Evolutionary conservation across 2,113 vertebrate species (phyloP), one percentile per base, ranked within the genome.

Genomic region (Clarias magur): DNA sequence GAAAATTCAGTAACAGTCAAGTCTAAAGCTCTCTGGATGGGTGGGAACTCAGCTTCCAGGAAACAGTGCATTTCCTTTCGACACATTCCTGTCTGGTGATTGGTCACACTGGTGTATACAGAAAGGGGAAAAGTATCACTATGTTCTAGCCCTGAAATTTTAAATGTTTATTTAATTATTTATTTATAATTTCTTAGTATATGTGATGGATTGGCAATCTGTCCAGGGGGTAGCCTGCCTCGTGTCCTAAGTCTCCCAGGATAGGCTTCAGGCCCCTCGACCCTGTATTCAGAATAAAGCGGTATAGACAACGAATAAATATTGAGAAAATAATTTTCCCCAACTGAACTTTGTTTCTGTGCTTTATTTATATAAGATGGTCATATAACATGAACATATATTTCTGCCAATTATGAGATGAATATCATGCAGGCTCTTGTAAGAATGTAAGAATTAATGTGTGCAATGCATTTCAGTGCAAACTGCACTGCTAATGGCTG

Each of bases 41-140:
- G 88, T 92, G 93, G 94, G 94, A 94, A 88, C 68, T 79, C 63
- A 86, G 88, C 80, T 90, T 90, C 89, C 93, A 95, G 94, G 94
- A 95, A 95, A 88, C 91, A 12, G 86, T 70, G 42, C 86, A 89
- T 90, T 95, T 95, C 93, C 94, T 88, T 25, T 86, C 30, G 85
- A 84, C 84, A 83, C 88, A 85, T 62, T 79, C 48, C 82, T 59
- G 73, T n/a, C 53, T 81, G 21, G 48, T 89, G 92, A 94, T 93
- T 94, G 92, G 93, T 91, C 88, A 88, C n/a, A 88, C 89, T 91
- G 89, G 90, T 93, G 93, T 94, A 91, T 93, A 94, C 94, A 95
- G 95, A 94, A 95, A 94, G 91, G 83, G 86, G 90, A 90, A 91
- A 91, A 93, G 93, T 90, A 93, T 92, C 21, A 82, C 84, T 63